phyloP scores from a whole-genome alignment of 2,113 vertebrate species.

The Mustela lutreola region DNA sequence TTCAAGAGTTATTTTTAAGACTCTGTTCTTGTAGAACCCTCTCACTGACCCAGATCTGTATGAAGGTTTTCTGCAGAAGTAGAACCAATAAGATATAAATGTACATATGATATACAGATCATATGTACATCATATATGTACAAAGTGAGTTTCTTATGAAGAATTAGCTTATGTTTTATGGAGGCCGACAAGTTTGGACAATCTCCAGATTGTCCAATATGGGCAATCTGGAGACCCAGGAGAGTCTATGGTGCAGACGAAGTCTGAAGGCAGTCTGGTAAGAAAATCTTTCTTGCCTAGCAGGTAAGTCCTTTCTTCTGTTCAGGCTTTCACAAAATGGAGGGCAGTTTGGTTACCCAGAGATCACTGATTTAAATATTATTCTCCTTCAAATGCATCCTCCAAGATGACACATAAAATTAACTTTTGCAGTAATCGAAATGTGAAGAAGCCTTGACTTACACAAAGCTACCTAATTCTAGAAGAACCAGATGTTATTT shows the following conservation, averaged over 20 bases:
- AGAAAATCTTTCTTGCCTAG: neutral
- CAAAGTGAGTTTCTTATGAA: neutral
- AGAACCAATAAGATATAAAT: neutral
- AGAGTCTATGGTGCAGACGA: fast-evolving
- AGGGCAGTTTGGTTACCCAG: neutral
- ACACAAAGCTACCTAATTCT: neutral
- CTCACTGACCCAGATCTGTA: neutral
- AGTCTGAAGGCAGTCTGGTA: neutral
- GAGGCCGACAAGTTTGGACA: no score
- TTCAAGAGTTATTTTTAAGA: neutral
- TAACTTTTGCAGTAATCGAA: no score
- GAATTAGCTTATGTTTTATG: neutral
- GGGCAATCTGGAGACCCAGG: no score
- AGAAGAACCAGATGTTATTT: neutral
- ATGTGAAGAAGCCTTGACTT: neutral
- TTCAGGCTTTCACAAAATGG: neutral
- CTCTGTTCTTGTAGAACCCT: neutral
- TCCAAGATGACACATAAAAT: neutral
- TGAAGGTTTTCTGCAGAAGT: neutral
- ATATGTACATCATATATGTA: neutral
- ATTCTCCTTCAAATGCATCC: neutral
- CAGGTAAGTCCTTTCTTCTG: neutral
- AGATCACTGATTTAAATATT: neutral
- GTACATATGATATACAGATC: neutral
- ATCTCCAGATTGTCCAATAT: no score